phyloP scores from a whole-genome alignment of 2,113 vertebrate genomes.

The Pluvianellus socialis region DNA sequence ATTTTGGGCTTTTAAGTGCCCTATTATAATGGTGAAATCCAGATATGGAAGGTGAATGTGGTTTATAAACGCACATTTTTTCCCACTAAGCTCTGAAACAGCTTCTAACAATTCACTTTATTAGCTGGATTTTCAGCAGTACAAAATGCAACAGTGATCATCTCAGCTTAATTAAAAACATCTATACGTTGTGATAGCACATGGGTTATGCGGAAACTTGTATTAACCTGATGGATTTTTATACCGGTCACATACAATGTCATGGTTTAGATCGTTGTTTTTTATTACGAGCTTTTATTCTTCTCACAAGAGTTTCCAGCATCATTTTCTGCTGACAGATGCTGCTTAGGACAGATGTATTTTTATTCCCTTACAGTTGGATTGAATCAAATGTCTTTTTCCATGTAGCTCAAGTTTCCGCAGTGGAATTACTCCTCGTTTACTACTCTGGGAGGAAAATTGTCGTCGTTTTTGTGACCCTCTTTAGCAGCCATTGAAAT shows the following conservation, averaged over 20 bases:
- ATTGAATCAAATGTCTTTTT: background rate
- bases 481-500: background rate
- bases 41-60: background rate
- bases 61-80: background rate
- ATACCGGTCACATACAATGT: background rate
- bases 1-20: background rate
- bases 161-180: background rate
- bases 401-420: background rate
- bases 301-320: background rate
- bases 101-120: background rate
- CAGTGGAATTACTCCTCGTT: background rate
- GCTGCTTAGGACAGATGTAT: constrained; percentile 14
- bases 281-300: constrained; percentile 1
- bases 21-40: background rate
- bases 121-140: background rate
- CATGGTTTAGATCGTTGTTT: background rate
- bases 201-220: background rate
- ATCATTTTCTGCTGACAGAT: constrained; percentile 7
- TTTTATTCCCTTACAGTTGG: constrained; percentile 22
- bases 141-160: background rate
- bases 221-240: background rate
- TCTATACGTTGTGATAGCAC: fast-evolving
- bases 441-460: background rate
- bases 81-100: background rate
- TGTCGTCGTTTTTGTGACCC: background rate